phyloP scores from a whole-genome alignment of 2,113 vertebrate genomes.

The Noturus placidus region DNA sequence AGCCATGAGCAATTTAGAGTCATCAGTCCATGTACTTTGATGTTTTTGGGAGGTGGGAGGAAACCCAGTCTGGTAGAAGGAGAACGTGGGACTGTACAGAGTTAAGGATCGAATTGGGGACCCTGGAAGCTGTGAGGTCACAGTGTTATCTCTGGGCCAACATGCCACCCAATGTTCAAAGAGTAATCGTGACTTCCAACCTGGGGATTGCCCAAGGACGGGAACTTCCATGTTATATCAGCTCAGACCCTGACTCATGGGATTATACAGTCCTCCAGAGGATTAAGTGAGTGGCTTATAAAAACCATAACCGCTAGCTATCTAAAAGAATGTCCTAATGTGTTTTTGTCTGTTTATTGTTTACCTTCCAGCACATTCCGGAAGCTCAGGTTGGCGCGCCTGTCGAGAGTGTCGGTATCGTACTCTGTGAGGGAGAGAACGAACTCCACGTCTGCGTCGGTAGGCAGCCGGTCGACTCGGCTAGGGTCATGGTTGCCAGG shows the following conservation, averaged over 20 bases:
- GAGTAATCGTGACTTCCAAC: not conserved
- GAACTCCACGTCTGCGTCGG: constrained; percentile 85
- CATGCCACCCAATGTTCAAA: not conserved
- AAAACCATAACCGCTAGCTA: not conserved
- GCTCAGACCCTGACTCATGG: not conserved
- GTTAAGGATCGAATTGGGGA: not conserved
- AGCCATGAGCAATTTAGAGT: not conserved
- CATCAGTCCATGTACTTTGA: not conserved
- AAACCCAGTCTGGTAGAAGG: no score
- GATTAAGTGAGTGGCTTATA: not conserved
- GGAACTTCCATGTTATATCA: not conserved
- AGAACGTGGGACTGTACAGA: no score
- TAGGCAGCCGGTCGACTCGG: constrained; percentile 81
- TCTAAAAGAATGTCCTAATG: not conserved
- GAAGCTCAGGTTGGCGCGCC: constrained; percentile 88
- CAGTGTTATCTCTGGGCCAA: not conserved
- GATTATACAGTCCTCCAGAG: not conserved
- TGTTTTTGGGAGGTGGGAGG: not conserved
- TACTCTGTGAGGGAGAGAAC: constrained; percentile 81
- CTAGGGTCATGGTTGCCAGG: constrained; percentile 85
- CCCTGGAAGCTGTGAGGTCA: not conserved
- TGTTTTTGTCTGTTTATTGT: not conserved
- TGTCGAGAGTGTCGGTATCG: constrained; percentile 85
- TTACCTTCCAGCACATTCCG: constrained; percentile 93
- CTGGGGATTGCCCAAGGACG: not conserved